Percentiles rank a stretch among this genome's conserved stretches.
These are phyloP conservation scores for Hiodon tergisus DNA, from an alignment of 2,113 vertebrate genomes.

Conservation along the genomic window DNA sequence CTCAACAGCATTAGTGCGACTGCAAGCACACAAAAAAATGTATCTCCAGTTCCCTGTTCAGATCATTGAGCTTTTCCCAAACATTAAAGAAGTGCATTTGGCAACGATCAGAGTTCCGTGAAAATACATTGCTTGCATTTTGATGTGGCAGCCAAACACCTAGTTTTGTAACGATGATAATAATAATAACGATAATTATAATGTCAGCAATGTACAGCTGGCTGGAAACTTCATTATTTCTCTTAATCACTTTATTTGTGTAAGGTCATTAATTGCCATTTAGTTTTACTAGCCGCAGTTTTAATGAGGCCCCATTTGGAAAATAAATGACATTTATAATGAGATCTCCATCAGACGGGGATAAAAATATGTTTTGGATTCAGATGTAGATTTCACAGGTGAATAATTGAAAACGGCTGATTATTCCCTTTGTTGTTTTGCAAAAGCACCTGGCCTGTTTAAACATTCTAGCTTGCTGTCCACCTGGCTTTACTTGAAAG, in stretches of 20 bases:
- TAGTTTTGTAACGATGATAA: background rate
- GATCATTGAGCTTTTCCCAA: no score
- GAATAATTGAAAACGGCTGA: conserved; percentile 19
- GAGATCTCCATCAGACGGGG: conserved; percentile 14
- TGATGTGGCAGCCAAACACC: background rate
- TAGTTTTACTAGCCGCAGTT: conserved; percentile 8
- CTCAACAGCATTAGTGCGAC: no score
- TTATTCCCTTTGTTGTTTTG: conserved; percentile 4
- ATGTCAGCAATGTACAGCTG: conserved; percentile 8
- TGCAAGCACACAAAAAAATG: no score
- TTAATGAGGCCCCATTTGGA: conserved; percentile 20
- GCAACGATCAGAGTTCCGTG: no score
- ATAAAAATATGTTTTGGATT: conserved; percentile 14
- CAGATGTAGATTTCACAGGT: conserved; percentile 6
- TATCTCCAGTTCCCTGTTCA: no score
- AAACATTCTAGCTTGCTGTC: background rate
- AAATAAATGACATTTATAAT: conserved; percentile 26
- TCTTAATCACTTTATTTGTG: conserved; percentile 19
- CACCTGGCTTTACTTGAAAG: no score
- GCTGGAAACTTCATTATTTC: conserved; percentile 17
- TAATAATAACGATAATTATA: background rate
- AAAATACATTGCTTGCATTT: background rate
- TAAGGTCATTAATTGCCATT: conserved; percentile 23
- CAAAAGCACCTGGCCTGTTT: conserved; percentile 5
- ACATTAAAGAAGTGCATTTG: no score